phyloP scores from a whole-genome alignment of 2,113 vertebrate species.

The Bubo scandiacus region DNA sequence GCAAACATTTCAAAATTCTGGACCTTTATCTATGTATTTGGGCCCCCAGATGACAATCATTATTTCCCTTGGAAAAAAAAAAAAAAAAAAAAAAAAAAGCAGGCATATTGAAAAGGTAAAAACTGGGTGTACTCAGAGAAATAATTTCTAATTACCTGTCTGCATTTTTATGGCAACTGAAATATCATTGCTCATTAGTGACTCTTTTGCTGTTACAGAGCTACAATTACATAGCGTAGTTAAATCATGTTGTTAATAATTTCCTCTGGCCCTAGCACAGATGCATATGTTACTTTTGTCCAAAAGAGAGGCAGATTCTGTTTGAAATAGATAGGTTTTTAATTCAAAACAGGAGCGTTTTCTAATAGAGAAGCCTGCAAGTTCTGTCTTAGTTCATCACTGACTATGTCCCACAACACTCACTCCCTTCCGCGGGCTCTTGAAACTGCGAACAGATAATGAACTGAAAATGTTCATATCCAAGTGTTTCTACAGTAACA shows the following conservation, averaged over 20 bases:
- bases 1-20: not conserved
- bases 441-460: fast-evolving
- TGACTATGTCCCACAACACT: not conserved
- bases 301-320: not conserved
- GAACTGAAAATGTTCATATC: not conserved
- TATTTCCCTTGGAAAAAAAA: not conserved
- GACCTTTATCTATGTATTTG: not conserved
- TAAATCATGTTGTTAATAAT: not conserved
- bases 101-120: not conserved
- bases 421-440: not conserved
- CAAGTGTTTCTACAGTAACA: not conserved
- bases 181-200: not conserved
- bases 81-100: not conserved
- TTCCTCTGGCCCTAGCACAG: not conserved
- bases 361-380: not conserved
- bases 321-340: not conserved
- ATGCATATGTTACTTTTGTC: not conserved
- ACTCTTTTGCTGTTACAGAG: not conserved
- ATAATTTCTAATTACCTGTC: not conserved
- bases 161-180: not conserved
- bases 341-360: not conserved
- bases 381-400: not conserved
- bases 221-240: not conserved
- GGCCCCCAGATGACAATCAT: not conserved
- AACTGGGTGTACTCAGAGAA: not conserved